Percentiles rank a stretch among this genome's conserved stretches.
Conservation (phyloP, 30 jellyfish, hydroid and myxozoan species). For the Aurelia aurita complex sp. Pacific region DNA sequence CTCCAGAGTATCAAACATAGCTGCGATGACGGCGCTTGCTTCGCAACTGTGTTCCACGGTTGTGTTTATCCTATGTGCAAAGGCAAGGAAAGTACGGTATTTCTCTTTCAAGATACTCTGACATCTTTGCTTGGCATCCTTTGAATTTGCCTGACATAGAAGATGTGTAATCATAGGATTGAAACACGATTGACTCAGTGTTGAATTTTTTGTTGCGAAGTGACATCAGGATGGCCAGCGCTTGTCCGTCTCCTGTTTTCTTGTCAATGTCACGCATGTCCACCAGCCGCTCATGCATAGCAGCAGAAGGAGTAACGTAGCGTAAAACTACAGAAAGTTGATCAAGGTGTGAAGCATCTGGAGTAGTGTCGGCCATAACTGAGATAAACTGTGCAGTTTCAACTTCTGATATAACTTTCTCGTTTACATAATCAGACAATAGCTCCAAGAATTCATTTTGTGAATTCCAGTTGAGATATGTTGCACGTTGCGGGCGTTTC, state of each 20-base stretch:
- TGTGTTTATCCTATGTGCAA: constrained; percentile 68
- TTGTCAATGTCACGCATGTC: constrained; percentile 53
- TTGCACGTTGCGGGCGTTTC: constrained; percentile 74
- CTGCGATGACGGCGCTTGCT: constrained; percentile 63
- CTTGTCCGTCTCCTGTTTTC: constrained; percentile 63
- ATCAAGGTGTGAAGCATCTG: constrained; percentile 71
- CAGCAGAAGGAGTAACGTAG: constrained; percentile 56
- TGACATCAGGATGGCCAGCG: constrained; percentile 44
- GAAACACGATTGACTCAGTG: constrained; percentile 54
- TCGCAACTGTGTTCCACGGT: constrained; percentile 65
- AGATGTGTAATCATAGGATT: constrained; percentile 49
- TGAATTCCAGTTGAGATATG: constrained; percentile 69
- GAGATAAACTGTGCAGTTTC: constrained; percentile 46
- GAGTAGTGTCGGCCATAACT: constrained; percentile 58
- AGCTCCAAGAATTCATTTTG: constrained; percentile 60
- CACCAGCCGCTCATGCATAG: constrained; percentile 43
- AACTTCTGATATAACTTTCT: constrained; percentile 51
- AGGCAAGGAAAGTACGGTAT: constrained; percentile 67
- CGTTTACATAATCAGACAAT: constrained; percentile 43
- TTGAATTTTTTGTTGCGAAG: constrained; percentile 44
- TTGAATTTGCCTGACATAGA: constrained; percentile 63
- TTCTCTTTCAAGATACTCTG: constrained; percentile 62
- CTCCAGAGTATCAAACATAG: constrained; percentile 61
- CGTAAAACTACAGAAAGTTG: constrained; percentile 58
- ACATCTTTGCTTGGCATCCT: constrained; percentile 65